Conservation (phyloP, 2,113 vertebrate genomes). For the Colius striatus region DNA sequence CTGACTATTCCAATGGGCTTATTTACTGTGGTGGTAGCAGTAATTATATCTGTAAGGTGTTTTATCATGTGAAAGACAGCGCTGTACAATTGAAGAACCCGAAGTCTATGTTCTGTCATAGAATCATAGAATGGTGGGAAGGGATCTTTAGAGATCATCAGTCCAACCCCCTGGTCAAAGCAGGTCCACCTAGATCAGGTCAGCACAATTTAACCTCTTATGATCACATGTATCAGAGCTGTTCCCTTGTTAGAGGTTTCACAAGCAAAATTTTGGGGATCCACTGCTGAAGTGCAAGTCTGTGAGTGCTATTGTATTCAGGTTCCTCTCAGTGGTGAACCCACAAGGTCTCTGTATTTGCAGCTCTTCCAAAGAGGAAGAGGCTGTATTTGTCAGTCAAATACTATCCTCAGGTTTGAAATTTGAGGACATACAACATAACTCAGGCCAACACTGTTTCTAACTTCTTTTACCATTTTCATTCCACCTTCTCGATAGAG, state of each 20-base stretch:
- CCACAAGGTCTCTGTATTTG: neutral
- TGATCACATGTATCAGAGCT: neutral
- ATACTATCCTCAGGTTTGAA: neutral
- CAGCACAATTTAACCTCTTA: neutral
- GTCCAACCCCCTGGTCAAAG: no score
- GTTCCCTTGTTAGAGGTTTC: neutral
- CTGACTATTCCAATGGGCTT: neutral
- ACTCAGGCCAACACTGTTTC: neutral
- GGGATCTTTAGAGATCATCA: no score
- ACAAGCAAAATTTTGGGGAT: neutral
- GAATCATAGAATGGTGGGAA: neutral
- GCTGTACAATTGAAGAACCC: neutral
- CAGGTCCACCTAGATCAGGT: neutral
- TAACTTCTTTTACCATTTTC: neutral
- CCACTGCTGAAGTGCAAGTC: neutral
- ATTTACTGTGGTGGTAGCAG: rapidly evolving
- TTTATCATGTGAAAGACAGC: neutral
- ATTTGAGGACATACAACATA: rapidly evolving
- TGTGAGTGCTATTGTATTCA: neutral
- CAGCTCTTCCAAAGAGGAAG: neutral
- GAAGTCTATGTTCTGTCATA: neutral
- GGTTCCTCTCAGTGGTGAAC: neutral
- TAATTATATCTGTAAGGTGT: neutral
- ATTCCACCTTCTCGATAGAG: neutral
- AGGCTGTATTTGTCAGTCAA: neutral